These are phyloP conservation scores for Streblospio benedicti DNA, from an alignment of 1,140 invertebrate species.

Conservation along the genomic window DNA sequence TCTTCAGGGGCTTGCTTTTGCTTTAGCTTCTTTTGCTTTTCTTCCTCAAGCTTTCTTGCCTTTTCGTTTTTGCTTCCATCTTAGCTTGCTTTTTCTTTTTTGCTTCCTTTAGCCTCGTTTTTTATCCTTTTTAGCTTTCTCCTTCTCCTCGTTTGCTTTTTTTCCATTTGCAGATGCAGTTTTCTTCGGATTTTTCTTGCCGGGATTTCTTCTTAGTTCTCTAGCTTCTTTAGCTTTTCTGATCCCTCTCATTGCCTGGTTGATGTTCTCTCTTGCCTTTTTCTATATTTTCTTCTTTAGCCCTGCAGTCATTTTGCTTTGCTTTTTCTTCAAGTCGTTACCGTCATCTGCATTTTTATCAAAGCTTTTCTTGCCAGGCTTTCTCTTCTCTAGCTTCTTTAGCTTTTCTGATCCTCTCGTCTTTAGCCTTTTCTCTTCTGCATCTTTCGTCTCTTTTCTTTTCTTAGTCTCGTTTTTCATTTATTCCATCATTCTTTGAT, in stretches of 20 bases:
- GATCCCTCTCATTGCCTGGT: constrained; percentile 33
- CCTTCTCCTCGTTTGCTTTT: too few relatives aligned
- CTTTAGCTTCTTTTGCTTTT: too few relatives aligned
- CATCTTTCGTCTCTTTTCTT: constrained; percentile 1
- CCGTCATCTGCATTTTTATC: constrained; percentile 29
- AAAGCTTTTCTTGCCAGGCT: constrained; percentile 20
- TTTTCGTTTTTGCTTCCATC: constrained; percentile 45
- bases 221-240: constrained; percentile 30
- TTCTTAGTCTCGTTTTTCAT: background rate
- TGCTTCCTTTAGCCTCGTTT: constrained; percentile 35
- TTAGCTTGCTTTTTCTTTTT: constrained; percentile 44
- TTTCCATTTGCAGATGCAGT: constrained; percentile 16
- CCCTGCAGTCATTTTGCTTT: background rate
- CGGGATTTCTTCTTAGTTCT: constrained; percentile 37
- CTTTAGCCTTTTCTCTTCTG: background rate
- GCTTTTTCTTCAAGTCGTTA: constrained; percentile 23
- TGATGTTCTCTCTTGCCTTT: constrained; percentile 35
- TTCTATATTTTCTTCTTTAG: constrained; percentile 31
- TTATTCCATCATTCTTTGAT: background rate
- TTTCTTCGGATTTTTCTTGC: constrained; percentile 50
- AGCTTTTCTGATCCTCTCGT: background rate
- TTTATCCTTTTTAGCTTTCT: constrained; percentile 26
- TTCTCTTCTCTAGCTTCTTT: background rate
- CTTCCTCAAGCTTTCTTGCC: too few relatives aligned
- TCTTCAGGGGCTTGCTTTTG: too few relatives aligned